phyloP scores from a whole-genome alignment of 2,113 vertebrate genomes.

The Blennius ocellaris region DNA sequence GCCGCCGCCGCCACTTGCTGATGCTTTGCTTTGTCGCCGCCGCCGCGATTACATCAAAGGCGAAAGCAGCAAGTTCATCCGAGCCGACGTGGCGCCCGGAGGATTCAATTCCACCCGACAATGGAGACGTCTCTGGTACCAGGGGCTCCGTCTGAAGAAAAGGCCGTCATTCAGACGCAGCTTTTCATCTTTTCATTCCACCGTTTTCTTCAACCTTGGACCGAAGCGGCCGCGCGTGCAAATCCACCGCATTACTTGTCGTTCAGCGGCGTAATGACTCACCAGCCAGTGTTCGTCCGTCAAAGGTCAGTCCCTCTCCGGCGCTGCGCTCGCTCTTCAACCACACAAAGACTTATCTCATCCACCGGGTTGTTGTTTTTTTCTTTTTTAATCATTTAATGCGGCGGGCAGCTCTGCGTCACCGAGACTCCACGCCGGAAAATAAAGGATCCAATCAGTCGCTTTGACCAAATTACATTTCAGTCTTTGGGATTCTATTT shows the following conservation, averaged over 20 bases:
- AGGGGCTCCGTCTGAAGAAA: conserved; percentile 29
- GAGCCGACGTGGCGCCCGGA: conserved; percentile 21
- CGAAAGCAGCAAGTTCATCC: conserved; percentile 15
- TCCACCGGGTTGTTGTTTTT: too few relatives aligned
- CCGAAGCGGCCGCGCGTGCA: conserved; percentile 38
- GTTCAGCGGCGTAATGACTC: conserved; percentile 66
- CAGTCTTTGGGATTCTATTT: too few relatives aligned
- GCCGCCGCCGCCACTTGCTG: too few relatives aligned
- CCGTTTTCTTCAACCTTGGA: conserved; percentile 56
- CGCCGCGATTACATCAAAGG: conserved; percentile 42
- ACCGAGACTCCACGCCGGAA: too few relatives aligned
- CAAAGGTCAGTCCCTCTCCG: conserved; percentile 65
- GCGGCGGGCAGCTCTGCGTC: too few relatives aligned
- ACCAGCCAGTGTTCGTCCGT: conserved; percentile 56
- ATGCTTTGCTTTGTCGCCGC: neutral
- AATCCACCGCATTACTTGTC: conserved; percentile 56
- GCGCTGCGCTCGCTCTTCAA: conserved; percentile 43
- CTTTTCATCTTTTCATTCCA: conserved; percentile 55
- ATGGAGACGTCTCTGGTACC: conserved; percentile 28
- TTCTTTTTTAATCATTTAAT: conserved; percentile 20
- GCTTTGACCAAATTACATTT: too few relatives aligned
- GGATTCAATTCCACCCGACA: conserved; percentile 46
- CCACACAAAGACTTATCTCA: conserved; percentile 64
- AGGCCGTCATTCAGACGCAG: conserved; percentile 25
- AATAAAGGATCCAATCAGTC: too few relatives aligned